phyloP scores from a whole-genome alignment of 2,888 invertebrate species.

The Clanis bilineata region DNA sequence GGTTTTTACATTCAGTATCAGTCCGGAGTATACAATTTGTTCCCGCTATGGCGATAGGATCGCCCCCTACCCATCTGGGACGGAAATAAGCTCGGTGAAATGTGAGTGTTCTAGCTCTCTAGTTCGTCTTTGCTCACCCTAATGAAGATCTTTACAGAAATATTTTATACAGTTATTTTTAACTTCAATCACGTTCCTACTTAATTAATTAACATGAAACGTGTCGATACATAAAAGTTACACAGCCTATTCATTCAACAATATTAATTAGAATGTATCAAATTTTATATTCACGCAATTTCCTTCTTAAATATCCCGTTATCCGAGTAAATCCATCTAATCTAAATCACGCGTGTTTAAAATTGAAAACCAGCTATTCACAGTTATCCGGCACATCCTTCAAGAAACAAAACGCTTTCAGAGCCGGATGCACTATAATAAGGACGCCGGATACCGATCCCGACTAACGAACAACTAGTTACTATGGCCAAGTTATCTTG shows the following conservation, averaged over 20 bases:
- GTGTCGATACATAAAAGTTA: too few relatives aligned
- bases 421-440: slow-evolving; percentile 64
- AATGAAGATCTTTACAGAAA: too few relatives aligned
- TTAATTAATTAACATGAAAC: too few relatives aligned
- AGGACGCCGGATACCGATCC: slow-evolving; percentile 69
- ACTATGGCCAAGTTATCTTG: slow-evolving; percentile 42
- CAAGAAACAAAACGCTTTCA: slow-evolving; percentile 64
- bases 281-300: neutral
- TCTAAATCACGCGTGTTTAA: slow-evolving; percentile 24
- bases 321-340: slow-evolving; percentile 6
- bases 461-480: slow-evolving; percentile 68
- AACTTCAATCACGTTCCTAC: too few relatives aligned
- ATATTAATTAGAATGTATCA: neutral
- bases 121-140: too few relatives aligned
- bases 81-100: too few relatives aligned
- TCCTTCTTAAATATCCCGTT: neutral
- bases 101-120: too few relatives aligned
- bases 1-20: too few relatives aligned
- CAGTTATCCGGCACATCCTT: slow-evolving; percentile 55
- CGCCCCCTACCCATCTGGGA: too few relatives aligned
- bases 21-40: too few relatives aligned
- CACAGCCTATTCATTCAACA: neutral
- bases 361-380: slow-evolving; percentile 22
- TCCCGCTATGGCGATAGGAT: too few relatives aligned
- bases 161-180: too few relatives aligned